Evolutionary conservation across 2,888 invertebrate genomes (phyloP).

Genomic region (Strigamia maritima): DNA sequence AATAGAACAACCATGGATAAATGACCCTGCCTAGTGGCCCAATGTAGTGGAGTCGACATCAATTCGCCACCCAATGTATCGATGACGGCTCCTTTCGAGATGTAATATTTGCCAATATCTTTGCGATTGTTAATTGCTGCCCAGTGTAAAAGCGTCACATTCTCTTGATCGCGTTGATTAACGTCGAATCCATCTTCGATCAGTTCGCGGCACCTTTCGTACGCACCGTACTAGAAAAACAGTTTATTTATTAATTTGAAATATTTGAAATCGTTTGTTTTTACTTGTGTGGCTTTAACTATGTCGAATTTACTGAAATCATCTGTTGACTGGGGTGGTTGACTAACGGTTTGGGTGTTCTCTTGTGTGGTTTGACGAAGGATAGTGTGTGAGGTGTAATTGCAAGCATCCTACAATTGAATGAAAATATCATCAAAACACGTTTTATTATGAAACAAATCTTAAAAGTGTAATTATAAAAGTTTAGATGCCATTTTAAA

Average conservation of each 20-base stretch:
- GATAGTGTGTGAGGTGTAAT: not conserved
- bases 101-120: conserved; percentile 81
- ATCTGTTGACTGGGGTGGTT: conserved; percentile 37
- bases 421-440: not conserved
- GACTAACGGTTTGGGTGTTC: conserved; percentile 39
- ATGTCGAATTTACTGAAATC: conserved; percentile 66
- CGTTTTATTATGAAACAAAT: not conserved
- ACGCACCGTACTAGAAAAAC: conserved; percentile 72
- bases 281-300: conserved; percentile 86
- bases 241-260: not conserved
- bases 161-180: conserved; percentile 89
- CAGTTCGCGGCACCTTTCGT: conserved; percentile 65
- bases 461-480: not conserved
- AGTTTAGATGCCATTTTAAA: not conserved
- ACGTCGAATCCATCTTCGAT: conserved; percentile 91
- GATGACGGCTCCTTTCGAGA: conserved; percentile 79
- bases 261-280: not conserved
- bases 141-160: conserved; percentile 97
- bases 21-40: conserved; percentile 93
- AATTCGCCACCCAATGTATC: conserved; percentile 96
- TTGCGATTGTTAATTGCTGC: conserved; percentile 96
- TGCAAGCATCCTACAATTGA: not conserved
- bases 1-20: conserved; percentile 73
- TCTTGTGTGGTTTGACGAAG: conserved; percentile 44
- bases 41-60: conserved; percentile 93